Evolutionary conservation across 1,140 invertebrate species (phyloP).

Genomic region (Batillaria attramentaria): DNA sequence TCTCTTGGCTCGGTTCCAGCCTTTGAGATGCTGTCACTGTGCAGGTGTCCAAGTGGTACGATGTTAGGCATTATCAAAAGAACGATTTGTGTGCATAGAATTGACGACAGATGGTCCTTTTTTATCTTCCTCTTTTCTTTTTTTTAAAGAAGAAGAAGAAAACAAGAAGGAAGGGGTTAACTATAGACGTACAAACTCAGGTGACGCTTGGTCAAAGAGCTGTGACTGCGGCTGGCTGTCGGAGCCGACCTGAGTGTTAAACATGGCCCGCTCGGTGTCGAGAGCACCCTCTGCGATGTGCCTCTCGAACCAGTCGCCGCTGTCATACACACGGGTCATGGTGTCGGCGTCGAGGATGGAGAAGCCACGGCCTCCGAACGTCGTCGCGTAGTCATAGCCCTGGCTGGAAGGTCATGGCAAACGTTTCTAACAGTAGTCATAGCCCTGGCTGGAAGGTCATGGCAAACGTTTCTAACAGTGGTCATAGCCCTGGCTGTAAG

Average conservation of each 20-base stretch:
- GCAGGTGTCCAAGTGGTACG: neutral
- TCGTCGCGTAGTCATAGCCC: slow-evolving; percentile 22
- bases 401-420: slow-evolving; percentile 22
- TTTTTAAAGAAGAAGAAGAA: neutral
- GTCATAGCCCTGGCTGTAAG: slow-evolving; percentile 26
- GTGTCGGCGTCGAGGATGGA: slow-evolving; percentile 18
- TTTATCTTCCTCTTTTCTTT: too few relatives aligned
- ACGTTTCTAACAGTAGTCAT: too few relatives aligned
- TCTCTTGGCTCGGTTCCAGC: neutral
- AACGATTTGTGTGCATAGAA: neutral
- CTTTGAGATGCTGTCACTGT: neutral
- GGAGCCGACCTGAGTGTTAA: neutral
- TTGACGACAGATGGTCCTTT: neutral
- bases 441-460: slow-evolving; percentile 25
- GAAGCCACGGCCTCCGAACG: slow-evolving; percentile 33
- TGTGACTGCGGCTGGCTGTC: neutral
- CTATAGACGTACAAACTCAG: slow-evolving; percentile 2
- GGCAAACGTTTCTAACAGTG: too few relatives aligned
- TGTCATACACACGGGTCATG: slow-evolving; percentile 33
- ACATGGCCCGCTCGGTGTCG: neutral
- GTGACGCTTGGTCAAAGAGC: neutral
- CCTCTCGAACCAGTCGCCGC: slow-evolving; percentile 30
- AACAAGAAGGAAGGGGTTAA: too few relatives aligned
- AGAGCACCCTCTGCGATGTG: neutral
- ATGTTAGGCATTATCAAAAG: neutral